Evolutionary conservation across 2,113 vertebrate species (phyloP).

Genomic region (Calyptomena viridis): DNA sequence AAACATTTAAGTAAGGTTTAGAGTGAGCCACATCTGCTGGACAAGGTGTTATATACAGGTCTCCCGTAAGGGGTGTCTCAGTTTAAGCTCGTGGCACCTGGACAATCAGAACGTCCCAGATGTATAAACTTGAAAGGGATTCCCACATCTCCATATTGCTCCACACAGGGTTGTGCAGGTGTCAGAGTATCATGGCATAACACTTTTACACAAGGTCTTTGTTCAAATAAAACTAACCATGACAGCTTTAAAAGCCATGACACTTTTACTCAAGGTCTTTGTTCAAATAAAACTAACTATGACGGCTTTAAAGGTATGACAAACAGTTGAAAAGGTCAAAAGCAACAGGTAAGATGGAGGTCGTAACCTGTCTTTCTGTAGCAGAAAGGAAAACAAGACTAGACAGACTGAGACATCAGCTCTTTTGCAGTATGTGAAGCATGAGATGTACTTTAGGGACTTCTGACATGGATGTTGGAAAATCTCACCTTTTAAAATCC

Average conservation of each 20-base stretch:
- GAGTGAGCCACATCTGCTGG: neutral
- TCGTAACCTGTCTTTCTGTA: neutral
- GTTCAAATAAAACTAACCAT: neutral
- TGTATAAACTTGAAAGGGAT: neutral
- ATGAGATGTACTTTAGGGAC: neutral
- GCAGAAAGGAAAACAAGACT: neutral
- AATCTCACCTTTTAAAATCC: neutral
- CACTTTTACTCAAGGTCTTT: neutral
- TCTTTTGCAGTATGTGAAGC: neutral
- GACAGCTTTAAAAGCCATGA: neutral
- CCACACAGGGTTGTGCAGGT: neutral
- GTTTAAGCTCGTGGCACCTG: neutral
- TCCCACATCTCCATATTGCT: neutral
- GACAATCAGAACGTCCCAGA: neutral
- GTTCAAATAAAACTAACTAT: neutral
- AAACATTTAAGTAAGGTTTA: neutral
- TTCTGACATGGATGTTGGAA: neutral
- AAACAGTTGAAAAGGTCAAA: neutral
- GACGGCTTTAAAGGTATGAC: neutral
- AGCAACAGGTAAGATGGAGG: neutral
- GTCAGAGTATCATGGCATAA: neutral
- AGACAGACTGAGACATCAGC: neutral
- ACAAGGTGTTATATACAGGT: too few relatives aligned
- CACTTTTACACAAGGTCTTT: neutral
- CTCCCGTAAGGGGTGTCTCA: neutral